Evolutionary conservation across 2,113 vertebrate species (phyloP).

Genomic region (Limnothrissa miodon): DNA sequence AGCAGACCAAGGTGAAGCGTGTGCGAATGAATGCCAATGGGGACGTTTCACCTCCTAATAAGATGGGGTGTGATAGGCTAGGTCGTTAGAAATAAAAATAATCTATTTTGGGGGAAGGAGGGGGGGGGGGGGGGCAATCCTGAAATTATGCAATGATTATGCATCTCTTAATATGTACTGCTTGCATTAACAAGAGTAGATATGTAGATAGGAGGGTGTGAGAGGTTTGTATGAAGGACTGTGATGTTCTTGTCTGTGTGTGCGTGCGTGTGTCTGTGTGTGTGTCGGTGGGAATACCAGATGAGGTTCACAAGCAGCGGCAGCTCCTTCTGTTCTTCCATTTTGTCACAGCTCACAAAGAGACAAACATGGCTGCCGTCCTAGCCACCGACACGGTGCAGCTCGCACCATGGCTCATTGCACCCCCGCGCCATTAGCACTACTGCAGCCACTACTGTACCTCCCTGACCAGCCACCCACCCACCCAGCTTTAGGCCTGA

Average conservation of each 20-base stretch:
- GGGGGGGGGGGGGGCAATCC: neutral
- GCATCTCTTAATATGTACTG: neutral
- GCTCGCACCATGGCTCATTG: neutral
- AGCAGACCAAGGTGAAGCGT: conserved; percentile 21
- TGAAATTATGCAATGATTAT: conserved; percentile 17
- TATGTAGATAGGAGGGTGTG: neutral
- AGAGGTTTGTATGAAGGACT: neutral
- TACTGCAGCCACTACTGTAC: neutral
- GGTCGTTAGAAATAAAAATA: neutral
- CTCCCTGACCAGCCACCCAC: neutral
- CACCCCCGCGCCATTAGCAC: neutral
- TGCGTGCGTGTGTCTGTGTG: too few relatives aligned
- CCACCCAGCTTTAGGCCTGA: too few relatives aligned
- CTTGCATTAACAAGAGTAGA: neutral
- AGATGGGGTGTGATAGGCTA: conserved; percentile 11
- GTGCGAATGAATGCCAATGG: conserved; percentile 3
- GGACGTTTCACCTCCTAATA: conserved; percentile 2
- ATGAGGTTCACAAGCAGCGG: neutral
- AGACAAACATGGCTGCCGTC: neutral
- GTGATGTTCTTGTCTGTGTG: neutral
- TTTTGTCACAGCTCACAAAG: conserved; percentile 11
- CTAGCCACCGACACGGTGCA: neutral
- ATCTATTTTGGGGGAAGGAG: neutral
- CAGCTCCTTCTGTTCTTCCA: conserved; percentile 19
- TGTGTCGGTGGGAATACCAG: neutral